Evolutionary conservation across 2,113 vertebrate species (phyloP).

Genomic region (Macroglossus sobrinus): DNA sequence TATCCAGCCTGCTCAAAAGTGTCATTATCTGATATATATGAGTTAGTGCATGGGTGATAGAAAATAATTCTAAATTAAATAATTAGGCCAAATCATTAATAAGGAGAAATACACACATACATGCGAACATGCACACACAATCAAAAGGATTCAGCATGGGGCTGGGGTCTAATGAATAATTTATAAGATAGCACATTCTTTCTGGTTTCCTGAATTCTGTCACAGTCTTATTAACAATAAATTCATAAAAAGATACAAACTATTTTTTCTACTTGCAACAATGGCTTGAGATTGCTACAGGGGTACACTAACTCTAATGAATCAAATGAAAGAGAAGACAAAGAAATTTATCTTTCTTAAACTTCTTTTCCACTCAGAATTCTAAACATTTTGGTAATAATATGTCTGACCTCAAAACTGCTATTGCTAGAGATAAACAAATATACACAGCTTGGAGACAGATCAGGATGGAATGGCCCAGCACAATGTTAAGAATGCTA

Average conservation of each 20-base stretch:
- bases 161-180: not conserved
- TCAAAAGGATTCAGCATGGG: not conserved
- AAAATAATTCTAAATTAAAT: not conserved
- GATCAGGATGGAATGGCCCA: not conserved
- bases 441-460: not conserved
- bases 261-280: not conserved
- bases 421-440: not conserved
- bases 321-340: slow-evolving; percentile 11
- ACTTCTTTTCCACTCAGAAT: not conserved
- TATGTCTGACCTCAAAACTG: not conserved
- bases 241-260: not conserved
- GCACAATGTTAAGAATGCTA: not conserved
- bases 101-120: not conserved
- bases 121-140: not conserved
- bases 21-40: not conserved
- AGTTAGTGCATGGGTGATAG: not conserved
- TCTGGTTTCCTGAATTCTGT: not conserved
- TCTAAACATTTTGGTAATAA: slow-evolving; percentile 20
- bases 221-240: slow-evolving; percentile 34
- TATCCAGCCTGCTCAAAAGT: not conserved
- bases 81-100: not conserved
- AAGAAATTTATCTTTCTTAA: slow-evolving; percentile 22
- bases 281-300: not conserved
- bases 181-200: not conserved
- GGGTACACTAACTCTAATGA: not conserved